Percentiles rank a stretch among this genome's conserved stretches.
phyloP scores from a whole-genome alignment of 2,113 vertebrate species.

The Brienomyrus brachyistius region DNA sequence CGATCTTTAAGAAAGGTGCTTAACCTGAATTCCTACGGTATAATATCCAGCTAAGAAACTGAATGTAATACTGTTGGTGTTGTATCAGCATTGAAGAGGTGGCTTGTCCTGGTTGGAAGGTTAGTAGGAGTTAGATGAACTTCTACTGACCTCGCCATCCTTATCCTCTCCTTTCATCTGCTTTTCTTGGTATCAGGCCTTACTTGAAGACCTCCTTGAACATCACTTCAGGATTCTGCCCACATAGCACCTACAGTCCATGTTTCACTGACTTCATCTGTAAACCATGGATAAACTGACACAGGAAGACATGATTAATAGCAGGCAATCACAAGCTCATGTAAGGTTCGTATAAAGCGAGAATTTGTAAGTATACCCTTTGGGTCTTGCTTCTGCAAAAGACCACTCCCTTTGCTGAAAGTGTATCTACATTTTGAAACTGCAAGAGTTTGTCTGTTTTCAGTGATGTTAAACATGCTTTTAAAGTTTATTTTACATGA shows the following conservation, averaged over 20 bases:
- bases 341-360: background rate
- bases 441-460: background rate
- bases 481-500: background rate
- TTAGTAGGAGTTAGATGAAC: background rate
- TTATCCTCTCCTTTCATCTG: background rate
- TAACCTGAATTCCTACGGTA: background rate
- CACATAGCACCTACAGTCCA: background rate
- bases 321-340: background rate
- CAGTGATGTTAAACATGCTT: background rate
- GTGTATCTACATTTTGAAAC: background rate
- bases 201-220: background rate
- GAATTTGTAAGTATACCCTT: background rate
- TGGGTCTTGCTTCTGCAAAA: background rate
- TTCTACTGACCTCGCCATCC: background rate
- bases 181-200: background rate
- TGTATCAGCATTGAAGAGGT: background rate
- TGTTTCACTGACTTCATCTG: background rate
- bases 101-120: background rate
- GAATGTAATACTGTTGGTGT: background rate
- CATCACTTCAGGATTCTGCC: background rate
- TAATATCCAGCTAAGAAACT: background rate
- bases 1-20: background rate
- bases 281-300: background rate
- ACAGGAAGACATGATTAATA: background rate
- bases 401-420: background rate